These are phyloP conservation scores for Gymnocephalus cernua DNA, from an alignment of 2,113 vertebrate genomes.

Conservation along the genomic window DNA sequence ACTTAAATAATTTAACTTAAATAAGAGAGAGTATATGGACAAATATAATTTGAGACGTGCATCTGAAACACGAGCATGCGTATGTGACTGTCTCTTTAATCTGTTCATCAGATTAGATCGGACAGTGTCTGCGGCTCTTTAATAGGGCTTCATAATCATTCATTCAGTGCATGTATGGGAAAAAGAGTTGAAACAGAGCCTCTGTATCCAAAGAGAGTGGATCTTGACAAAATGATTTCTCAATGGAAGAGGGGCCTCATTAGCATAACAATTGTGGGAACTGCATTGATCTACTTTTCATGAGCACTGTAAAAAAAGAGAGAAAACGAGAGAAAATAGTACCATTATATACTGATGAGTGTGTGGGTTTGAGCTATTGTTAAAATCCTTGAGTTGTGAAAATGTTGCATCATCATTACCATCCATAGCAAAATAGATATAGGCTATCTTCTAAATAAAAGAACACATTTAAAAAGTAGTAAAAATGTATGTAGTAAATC, in stretches of 20 bases:
- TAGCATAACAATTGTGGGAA: slow-evolving; percentile 88
- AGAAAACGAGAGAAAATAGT: slow-evolving; percentile 20
- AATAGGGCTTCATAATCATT: slow-evolving; percentile 80
- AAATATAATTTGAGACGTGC: neutral
- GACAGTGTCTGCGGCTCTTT: slow-evolving; percentile 74
- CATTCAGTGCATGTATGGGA: slow-evolving; percentile 82
- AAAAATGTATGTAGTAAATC: neutral
- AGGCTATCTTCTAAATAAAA: neutral
- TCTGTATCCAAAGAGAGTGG: slow-evolving; percentile 74
- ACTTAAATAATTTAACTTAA: no score
- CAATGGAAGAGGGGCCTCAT: slow-evolving; percentile 84
- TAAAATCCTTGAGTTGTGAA: slow-evolving; percentile 18
- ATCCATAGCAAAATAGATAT: neutral
- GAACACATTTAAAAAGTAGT: neutral
- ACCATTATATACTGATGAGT: slow-evolving; percentile 41
- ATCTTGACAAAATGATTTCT: slow-evolving; percentile 87
- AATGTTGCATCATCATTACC: neutral
- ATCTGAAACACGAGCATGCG: slow-evolving; percentile 22
- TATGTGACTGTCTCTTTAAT: slow-evolving; percentile 55
- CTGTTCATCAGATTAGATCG: slow-evolving; percentile 62
- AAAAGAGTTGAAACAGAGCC: slow-evolving; percentile 75
- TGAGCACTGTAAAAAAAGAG: slow-evolving; percentile 66
- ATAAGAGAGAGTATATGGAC: neutral
- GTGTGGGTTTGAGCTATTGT: slow-evolving; percentile 28
- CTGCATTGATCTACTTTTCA: slow-evolving; percentile 83